Base-by-base conservation (phyloP, 2,113 vertebrate genomes). In the Pseudolaguvia tuberculata region DNA sequence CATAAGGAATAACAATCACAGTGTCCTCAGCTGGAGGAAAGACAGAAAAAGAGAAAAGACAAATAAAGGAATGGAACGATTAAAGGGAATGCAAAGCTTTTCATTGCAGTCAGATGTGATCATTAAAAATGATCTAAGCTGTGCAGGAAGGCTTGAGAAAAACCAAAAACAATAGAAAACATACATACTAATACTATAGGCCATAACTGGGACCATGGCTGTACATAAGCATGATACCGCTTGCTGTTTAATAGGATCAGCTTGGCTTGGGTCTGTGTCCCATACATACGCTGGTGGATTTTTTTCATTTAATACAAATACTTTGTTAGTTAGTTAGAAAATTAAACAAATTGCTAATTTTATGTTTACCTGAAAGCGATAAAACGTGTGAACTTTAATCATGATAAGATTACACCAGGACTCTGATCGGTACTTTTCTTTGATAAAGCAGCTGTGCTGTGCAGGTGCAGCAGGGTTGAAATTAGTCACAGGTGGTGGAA, bases 1-100 rank as follows among this genome's bases (percentile, higher is more conserved):
- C 93, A 62, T 92, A 96, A 47, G 96, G 95, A 84, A 98, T 84
- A 75, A 87, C 86, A 66, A 97, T 95, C 59, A 97, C 94, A 0
- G 91, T 94, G 80, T 99, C 95, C 23, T 96, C 93, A 81, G 83
- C 96, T 98, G 62, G 56, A 42, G 45, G 17, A 67, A 50, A 29
- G 63, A 50, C 21, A 4, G 42, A 15, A 8, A 50, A 15, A 80
- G 14, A 79, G 4, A 70, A 83, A 50, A 70, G 39, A 47, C 14
- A 48, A 66, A 23, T 58, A 20, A 39, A 20, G 59, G n/a, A 8
- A 35, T n/a, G 48, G 25, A 57, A 39, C 65, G 74, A 59, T 66
- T 72, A 58, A 67, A 58, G 35, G 23, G 48, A 42, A 73, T 59
- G 23, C 35, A 51, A 29, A 55, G 57, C 35, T 59, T 62, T 70